Conservation (phyloP, 1,140 invertebrate genomes). For the Lepidurus packardi region DNA sequence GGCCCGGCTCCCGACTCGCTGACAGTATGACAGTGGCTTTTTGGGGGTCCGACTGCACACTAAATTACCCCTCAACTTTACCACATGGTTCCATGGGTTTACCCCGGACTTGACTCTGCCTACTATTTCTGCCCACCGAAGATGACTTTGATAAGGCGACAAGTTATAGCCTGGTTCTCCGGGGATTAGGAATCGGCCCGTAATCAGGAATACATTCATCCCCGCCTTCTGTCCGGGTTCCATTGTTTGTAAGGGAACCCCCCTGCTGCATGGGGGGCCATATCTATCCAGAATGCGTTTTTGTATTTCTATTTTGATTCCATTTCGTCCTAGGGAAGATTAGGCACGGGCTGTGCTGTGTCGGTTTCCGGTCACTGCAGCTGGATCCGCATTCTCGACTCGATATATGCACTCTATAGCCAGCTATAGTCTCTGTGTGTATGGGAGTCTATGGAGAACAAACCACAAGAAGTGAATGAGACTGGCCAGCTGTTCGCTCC, state of each 20-base stretch:
- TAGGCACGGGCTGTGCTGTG: background rate
- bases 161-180: background rate
- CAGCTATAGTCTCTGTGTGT: fast-evolving
- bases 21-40: background rate
- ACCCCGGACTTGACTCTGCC: background rate
- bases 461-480: background rate
- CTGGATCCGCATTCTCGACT: background rate
- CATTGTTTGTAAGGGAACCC: background rate
- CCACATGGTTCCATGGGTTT: too few species aligned
- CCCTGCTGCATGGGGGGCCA: too few species aligned
- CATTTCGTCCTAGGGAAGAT: background rate
- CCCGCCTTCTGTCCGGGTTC: background rate
- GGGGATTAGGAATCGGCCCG: background rate
- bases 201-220: background rate
- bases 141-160: conserved; percentile 14
- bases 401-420: background rate
- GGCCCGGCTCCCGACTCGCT: background rate
- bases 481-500: background rate
- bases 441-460: too few species aligned
- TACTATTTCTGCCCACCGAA: background rate
- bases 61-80: background rate
- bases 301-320: background rate
- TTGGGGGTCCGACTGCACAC: background rate
- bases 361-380: conserved; percentile 11
- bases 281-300: too few species aligned